These are phyloP conservation scores for Oreonectes daqikongensis DNA, from an alignment of 2,797 vertebrate genomes.

Conservation along the genomic window DNA sequence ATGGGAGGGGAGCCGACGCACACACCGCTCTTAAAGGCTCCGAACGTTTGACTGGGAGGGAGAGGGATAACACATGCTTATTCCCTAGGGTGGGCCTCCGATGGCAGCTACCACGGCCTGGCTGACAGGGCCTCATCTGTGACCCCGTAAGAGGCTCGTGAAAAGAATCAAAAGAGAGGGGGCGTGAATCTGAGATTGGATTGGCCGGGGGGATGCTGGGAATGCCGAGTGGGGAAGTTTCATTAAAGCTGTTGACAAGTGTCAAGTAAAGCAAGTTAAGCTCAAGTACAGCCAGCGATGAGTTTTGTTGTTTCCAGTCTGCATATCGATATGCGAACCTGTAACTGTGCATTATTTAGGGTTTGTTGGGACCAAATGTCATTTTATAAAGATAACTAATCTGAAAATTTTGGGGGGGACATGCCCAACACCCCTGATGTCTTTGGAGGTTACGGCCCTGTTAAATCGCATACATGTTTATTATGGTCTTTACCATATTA, in stretches of 20 bases:
- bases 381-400: not conserved
- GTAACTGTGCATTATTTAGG: not conserved
- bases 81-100: constrained; percentile 63
- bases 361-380: not conserved
- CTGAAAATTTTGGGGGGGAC: not conserved
- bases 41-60: constrained; percentile 63
- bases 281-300: constrained; percentile 70
- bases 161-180: constrained; percentile 72
- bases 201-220: constrained; percentile 62
- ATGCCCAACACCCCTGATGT: not conserved
- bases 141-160: constrained; percentile 73
- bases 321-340: not conserved
- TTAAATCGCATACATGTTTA: not conserved
- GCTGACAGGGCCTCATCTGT: constrained; percentile 66
- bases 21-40: constrained; percentile 52
- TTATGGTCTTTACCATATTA: not conserved
- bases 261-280: constrained; percentile 73
- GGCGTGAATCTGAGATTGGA: constrained; percentile 61
- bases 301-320: not conserved
- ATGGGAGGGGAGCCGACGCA: constrained; percentile 51
- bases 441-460: not conserved
- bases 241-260: constrained; percentile 78
- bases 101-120: constrained; percentile 58
- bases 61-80: constrained; percentile 59
- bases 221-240: constrained; percentile 65